Conservation (phyloP, 2,888 invertebrate species). For the Axea sp. region DNA sequence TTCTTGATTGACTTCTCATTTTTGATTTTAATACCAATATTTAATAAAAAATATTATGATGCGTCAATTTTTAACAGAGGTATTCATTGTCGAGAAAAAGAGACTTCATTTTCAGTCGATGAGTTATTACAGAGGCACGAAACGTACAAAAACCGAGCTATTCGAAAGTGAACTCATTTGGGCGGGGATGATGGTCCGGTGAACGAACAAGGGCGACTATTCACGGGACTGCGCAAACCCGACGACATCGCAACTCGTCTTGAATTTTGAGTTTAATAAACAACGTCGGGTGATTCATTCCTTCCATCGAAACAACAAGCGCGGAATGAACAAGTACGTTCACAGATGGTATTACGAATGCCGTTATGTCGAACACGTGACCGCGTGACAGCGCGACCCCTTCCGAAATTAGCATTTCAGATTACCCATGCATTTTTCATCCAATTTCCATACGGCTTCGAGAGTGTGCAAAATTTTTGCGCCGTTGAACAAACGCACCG, state of each 20-base stretch:
- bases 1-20: too few species aligned
- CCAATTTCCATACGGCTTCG: slow-evolving; percentile 21
- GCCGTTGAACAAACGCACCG: slow-evolving; percentile 12
- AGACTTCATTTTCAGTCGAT: too few species aligned
- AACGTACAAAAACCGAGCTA: too few species aligned
- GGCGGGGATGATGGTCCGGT: background rate
- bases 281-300: slow-evolving; percentile 50
- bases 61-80: too few species aligned
- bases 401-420: slow-evolving; percentile 36
- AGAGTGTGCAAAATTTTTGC: slow-evolving; percentile 4
- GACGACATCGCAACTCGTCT: slow-evolving; percentile 15
- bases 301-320: slow-evolving; percentile 46
- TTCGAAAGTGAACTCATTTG: too few species aligned
- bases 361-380: slow-evolving; percentile 52
- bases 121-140: too few species aligned
- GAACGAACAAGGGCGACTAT: slow-evolving; percentile 37
- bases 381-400: slow-evolving; percentile 19
- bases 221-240: slow-evolving; percentile 10
- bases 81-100: too few species aligned
- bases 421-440: slow-evolving; percentile 20
- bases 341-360: slow-evolving; percentile 42
- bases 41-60: too few species aligned
- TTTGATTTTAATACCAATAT: too few species aligned
- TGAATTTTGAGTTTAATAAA: slow-evolving; percentile 57
- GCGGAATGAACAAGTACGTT: slow-evolving; percentile 33